Evolutionary conservation across 2,888 invertebrate genomes (phyloP).

Genomic region (Tineola bisselliella): DNA sequence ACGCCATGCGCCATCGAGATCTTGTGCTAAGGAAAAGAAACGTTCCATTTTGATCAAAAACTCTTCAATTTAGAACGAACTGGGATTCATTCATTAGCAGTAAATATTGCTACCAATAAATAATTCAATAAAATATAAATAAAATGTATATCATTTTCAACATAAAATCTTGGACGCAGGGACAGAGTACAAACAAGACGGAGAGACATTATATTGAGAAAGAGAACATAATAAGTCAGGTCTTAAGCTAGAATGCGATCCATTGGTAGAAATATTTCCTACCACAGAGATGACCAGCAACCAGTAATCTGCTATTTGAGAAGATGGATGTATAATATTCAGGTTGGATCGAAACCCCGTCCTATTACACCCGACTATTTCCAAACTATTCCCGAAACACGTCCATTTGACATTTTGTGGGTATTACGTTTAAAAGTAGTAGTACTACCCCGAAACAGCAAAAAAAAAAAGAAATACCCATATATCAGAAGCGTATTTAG

Average conservation of each 20-base stretch:
- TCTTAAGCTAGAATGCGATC: not conserved
- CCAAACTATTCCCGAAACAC: not conserved
- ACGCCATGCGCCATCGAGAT: conserved; percentile 11
- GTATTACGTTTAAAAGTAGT: not conserved
- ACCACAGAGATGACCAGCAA: not conserved
- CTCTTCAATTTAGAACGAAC: not conserved
- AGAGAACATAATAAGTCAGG: no score
- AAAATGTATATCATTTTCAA: no score
- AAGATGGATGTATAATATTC: no score
- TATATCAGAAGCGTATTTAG: not conserved
- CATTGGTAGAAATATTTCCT: not conserved
- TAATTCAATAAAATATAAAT: no score
- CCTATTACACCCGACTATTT: not conserved
- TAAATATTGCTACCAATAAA: not conserved
- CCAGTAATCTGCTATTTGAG: no score
- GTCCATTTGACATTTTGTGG: not conserved
- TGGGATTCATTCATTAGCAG: not conserved
- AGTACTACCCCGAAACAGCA: not conserved
- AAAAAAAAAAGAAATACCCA: no score
- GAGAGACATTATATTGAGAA: no score
- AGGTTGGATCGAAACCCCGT: no score
- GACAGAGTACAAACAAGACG: no score
- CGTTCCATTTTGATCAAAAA: conserved; percentile 4
- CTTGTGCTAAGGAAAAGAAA: not conserved
- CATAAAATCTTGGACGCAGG: no score